Base-by-base conservation (phyloP, 2,888 invertebrate genomes). In the Drosophila borealis region DNA sequence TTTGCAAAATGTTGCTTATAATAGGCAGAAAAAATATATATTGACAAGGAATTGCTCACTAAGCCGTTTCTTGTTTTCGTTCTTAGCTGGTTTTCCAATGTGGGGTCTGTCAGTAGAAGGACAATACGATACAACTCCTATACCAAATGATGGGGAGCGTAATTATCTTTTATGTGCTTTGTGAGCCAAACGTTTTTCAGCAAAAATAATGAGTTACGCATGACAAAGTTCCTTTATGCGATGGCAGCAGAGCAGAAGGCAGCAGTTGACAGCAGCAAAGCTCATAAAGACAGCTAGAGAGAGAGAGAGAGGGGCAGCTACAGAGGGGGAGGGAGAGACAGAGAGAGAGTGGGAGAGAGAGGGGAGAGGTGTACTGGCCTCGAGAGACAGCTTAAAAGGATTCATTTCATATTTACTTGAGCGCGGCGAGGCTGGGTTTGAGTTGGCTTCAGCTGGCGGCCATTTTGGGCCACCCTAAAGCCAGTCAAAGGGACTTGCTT, bases 121-220 rank as follows among this genome's bases (percentile, higher is more conserved):
- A 41, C 41, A 17, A 41, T 41, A 10, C 25, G 13, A 33, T 9
- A 55, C 21, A 5, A 21, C 21, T 25, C 6, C 29, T 25, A 25
- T 34, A 21, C 14, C 13, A n/a, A 34, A 19, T 33, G 41, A 33
- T 42, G 53, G 33, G 53, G 11, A 63, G 50, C 45, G 81, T 81
- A 79, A 83, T 78, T 86, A 80, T 76, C 84, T 88, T 77, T 79
- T 56, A 53, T 78, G 39, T 70, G 69, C 74, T 54, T 69, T 87
- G 77, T 72, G 70, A 71, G 77, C 70, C 74, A 82, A 80, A 80
- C 62, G 69, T 61, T 75, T 69, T 65, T 65, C 61, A 72, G 79
- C 82, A 82, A 82, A 89, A 89, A 91, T 91, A 91, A 91, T 91
- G 92, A 91, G 89, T 86, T 90, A 91, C 92, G 92, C 92, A 91